Conservation (phyloP, 2,888 invertebrate genomes). For the Troides oblongomaculatus region DNA sequence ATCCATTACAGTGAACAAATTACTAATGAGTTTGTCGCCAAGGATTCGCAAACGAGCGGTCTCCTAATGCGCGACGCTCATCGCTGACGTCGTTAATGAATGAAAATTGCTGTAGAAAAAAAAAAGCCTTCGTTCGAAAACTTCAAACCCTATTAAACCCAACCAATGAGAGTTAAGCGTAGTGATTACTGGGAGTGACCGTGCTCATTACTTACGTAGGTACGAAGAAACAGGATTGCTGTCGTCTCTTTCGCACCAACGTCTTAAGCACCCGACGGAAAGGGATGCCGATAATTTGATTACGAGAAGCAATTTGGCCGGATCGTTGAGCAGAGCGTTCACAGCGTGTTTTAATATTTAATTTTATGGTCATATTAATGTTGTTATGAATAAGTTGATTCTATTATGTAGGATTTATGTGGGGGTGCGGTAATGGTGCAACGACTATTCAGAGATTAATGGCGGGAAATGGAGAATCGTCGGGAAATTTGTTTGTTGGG, state of each 20-base stretch:
- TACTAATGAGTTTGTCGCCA: conserved; percentile 37
- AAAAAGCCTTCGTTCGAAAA: conserved; percentile 55
- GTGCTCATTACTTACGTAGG: conserved; percentile 65
- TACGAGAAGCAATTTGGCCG: conserved; percentile 52
- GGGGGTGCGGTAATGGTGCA: conserved; percentile 61
- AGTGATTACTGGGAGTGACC: conserved; percentile 75
- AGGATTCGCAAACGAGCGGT: conserved; percentile 42
- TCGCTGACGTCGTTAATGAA: conserved; percentile 56
- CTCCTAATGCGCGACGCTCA: conserved; percentile 39
- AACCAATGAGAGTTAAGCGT: conserved; percentile 60
- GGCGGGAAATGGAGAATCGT: conserved; percentile 42
- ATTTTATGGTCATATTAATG: conserved; percentile 69
- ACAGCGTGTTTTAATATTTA: conserved; percentile 73
- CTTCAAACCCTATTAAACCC: conserved; percentile 60
- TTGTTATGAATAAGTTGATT: conserved; percentile 72
- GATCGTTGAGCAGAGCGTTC: conserved; percentile 49
- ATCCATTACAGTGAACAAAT: background rate
- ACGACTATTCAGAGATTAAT: conserved; percentile 40
- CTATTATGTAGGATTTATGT: conserved; percentile 64
- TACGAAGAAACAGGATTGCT: conserved; percentile 35
- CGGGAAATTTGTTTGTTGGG: conserved; percentile 35
- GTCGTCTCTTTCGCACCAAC: conserved; percentile 44
- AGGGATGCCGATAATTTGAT: conserved; percentile 44
- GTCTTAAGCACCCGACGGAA: conserved; percentile 27
- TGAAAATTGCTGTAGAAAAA: conserved; percentile 58